Percentiles rank a stretch among this genome's conserved stretches.
These are phyloP conservation scores for Furcula furcula DNA, from an alignment of 2,888 invertebrate genomes.

Conservation along the genomic window DNA sequence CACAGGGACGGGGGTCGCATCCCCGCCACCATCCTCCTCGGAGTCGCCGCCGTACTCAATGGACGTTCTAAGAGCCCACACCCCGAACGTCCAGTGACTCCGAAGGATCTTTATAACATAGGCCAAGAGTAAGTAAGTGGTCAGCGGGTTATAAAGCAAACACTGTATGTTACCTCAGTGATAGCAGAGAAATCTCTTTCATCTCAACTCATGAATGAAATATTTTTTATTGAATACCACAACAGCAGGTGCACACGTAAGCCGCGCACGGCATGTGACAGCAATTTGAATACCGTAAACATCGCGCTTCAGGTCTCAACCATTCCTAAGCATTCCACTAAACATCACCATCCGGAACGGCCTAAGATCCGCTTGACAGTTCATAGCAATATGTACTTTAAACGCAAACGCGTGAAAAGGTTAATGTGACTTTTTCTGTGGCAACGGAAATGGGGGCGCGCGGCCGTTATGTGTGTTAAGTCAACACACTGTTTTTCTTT, in stretches of 20 bases:
- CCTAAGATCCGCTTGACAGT: slow-evolving; percentile 30
- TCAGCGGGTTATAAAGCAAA: too few species aligned
- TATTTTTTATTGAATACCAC: slow-evolving; percentile 36
- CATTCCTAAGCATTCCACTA: slow-evolving; percentile 59
- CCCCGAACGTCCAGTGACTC: too few species aligned
- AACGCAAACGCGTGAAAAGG: slow-evolving; percentile 55
- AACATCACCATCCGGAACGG: slow-evolving; percentile 37
- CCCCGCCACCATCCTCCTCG: too few species aligned
- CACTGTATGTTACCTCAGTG: too few species aligned
- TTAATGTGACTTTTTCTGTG: slow-evolving; percentile 50
- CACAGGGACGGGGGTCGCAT: too few species aligned
- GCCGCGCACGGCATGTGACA: slow-evolving; percentile 50
- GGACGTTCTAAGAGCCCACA: too few species aligned
- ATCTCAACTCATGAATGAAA: slow-evolving; percentile 31
- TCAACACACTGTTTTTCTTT: slow-evolving; percentile 76
- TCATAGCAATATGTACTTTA: slow-evolving; percentile 57
- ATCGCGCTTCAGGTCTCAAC: slow-evolving; percentile 61
- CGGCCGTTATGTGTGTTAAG: slow-evolving; percentile 71
- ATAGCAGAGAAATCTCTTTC: slow-evolving; percentile 8
- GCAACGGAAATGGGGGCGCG: slow-evolving; percentile 61
- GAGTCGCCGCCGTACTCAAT: too few species aligned
- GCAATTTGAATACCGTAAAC: slow-evolving; percentile 73
- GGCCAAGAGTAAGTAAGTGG: too few species aligned
- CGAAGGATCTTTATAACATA: too few species aligned
- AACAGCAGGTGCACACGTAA: slow-evolving; percentile 32